These are phyloP conservation scores for Lonchura striata DNA, from an alignment of 2,113 vertebrate genomes.

Conservation along the genomic window DNA sequence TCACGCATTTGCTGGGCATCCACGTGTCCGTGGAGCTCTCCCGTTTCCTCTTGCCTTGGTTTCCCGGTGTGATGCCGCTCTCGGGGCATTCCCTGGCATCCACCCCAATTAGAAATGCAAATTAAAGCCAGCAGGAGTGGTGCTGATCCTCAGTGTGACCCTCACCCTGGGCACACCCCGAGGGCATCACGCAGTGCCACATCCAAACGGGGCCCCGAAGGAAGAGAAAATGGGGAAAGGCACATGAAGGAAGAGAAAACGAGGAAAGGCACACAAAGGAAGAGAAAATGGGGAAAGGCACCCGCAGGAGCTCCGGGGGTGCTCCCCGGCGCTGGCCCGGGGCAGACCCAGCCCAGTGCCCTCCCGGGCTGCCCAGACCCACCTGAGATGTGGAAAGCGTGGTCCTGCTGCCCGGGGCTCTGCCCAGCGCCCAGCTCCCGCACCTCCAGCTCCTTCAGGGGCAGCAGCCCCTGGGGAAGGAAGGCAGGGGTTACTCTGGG, in stretches of 20 bases:
- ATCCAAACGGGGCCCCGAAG: background rate
- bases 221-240: background rate
- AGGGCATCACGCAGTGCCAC: background rate
- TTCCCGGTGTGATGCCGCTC: background rate
- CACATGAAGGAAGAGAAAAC: too few species aligned
- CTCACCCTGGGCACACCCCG: background rate
- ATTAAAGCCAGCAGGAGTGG: background rate
- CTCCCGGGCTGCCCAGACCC: background rate
- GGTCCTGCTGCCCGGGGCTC: slow-evolving; percentile 70
- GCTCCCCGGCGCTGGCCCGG: background rate
- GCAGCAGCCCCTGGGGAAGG: slow-evolving; percentile 83
- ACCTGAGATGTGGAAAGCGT: slow-evolving; percentile 90
- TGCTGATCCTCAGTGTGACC: background rate
- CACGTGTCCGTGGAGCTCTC: background rate
- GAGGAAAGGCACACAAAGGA: too few species aligned
- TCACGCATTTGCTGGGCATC: fast-evolving
- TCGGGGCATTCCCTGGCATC: background rate
- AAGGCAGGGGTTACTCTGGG: background rate
- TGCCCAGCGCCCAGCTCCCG: slow-evolving; percentile 70
- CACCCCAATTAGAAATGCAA: fast-evolving
- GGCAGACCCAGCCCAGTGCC: background rate
- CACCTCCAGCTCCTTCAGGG: slow-evolving; percentile 85
- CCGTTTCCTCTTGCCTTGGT: background rate
- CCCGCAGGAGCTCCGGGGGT: background rate
- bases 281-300: too few species aligned